Evolutionary conservation across 2,113 vertebrate genomes (phyloP), one percentile per base, ranked within the genome.

Genomic region (Salvelinus fontinalis): DNA sequence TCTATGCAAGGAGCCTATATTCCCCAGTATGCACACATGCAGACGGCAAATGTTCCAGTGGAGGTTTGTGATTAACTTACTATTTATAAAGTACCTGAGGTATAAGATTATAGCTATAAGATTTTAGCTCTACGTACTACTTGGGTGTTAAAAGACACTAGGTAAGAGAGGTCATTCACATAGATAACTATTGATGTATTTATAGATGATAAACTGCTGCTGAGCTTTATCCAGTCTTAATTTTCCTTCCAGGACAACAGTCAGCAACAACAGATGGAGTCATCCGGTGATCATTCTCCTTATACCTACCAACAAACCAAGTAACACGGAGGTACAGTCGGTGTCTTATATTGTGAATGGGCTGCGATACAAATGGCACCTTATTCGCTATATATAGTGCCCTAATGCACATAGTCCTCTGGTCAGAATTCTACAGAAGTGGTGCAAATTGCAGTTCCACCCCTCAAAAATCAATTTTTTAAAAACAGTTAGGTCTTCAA

Each of bases 281-380:
- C 97, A 8, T 95, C 96, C 81, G 95, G 39, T 44, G 39, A 97
- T 88, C 97, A 96, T 93, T 98, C 97, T 90, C 95, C 96, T 16
- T 99, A 99, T 77, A 92, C 95, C 44, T 99, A 98, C 93, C 98
- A 97, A 93, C 97, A 97, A 91, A 94, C 94, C 93, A 98, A 99
- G 94, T 98, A 97, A 96, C 89, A 90, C 91, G 88, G 93, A 96
- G 96, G 95, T 95, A 94, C 27, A 22, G 59, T 14, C 31, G 20
- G 54, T 4, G 13, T 62, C n/a, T 54, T 54, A 44, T 44, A 44
- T 44, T 9, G 39, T 44, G 39, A 44, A 44, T 44, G 9, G 39
- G 8, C 5, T 54, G 16, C 49, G 49, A 4, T 16, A 16, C 14
- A 39, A 51, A 51, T 51, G 49, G 39, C 39, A 44, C 39, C 16